These are phyloP conservation scores for Pelobates cultripes DNA, from an alignment of 2,797 vertebrate genomes.

Conservation along the genomic window DNA sequence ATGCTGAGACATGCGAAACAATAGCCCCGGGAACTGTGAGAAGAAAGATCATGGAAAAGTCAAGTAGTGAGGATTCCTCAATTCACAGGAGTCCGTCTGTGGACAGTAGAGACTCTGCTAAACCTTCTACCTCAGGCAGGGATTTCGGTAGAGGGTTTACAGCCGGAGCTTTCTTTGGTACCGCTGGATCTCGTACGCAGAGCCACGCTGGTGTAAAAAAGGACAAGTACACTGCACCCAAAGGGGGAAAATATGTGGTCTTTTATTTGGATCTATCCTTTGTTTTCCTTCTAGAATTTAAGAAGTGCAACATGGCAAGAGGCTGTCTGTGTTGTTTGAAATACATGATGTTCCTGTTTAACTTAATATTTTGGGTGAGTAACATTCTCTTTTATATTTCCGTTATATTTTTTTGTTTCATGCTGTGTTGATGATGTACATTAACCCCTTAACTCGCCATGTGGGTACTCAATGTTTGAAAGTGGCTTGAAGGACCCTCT, in stretches of 20 bases:
- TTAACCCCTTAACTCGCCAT: no score
- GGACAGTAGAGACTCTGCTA: slow-evolving; percentile 93
- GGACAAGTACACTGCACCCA: slow-evolving; percentile 87
- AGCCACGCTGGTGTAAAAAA: slow-evolving; percentile 69
- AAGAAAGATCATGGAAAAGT: slow-evolving; percentile 97
- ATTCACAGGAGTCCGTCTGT: slow-evolving; percentile 97
- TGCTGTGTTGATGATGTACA: background rate
- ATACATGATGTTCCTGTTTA: slow-evolving; percentile 99
- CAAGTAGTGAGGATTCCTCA: slow-evolving; percentile 98
- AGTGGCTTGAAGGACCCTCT: no score
- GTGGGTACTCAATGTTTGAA: no score
- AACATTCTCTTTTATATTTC: slow-evolving; percentile 34
- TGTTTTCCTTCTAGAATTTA: slow-evolving; percentile 99
- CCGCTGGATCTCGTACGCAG: slow-evolving; percentile 79
- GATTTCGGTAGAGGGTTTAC: slow-evolving; percentile 93
- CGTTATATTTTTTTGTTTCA: background rate
- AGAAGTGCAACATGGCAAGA: slow-evolving; percentile 99
- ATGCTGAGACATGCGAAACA: slow-evolving; percentile 85
- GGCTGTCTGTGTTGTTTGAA: slow-evolving; percentile 99
- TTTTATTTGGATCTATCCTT: slow-evolving; percentile 99
- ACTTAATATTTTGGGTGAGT: slow-evolving; percentile 99
- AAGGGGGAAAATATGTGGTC: slow-evolving; percentile 98
- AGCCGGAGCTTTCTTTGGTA: slow-evolving; percentile 96
- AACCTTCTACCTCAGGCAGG: slow-evolving; percentile 89
- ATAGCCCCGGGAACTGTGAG: slow-evolving; percentile 72